Conservation (phyloP, 2,888 invertebrate species). For the Gryllus longicercus region DNA sequence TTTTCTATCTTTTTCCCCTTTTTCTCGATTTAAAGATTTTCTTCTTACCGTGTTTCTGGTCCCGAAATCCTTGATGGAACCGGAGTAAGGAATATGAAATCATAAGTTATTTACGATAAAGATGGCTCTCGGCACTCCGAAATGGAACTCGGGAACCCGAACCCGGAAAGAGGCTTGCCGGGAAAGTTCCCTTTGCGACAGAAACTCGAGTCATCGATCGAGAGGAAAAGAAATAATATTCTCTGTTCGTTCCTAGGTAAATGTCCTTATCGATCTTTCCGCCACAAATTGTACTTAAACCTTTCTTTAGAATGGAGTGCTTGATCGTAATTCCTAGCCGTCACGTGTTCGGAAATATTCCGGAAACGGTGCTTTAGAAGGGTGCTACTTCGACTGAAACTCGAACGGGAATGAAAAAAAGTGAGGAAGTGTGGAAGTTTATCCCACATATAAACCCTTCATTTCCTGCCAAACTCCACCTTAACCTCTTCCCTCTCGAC, state of each 20-base stretch:
- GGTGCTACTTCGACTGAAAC: too few relatives aligned
- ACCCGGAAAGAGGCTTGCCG: background rate
- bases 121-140: background rate
- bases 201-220: background rate
- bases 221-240: background rate
- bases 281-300: background rate
- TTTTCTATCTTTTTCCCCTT: background rate
- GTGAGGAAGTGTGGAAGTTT: slow-evolving; percentile 5
- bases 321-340: background rate
- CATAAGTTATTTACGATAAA: slow-evolving; percentile 17
- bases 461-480: background rate
- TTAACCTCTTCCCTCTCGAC: background rate
- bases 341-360: background rate
- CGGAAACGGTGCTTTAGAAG: background rate
- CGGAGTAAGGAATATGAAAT: slow-evolving; percentile 17
- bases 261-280: background rate
- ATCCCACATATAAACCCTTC: slow-evolving; percentile 11
- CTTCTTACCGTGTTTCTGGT: background rate
- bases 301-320: background rate
- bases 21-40: slow-evolving; percentile 6
- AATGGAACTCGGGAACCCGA: too few relatives aligned
- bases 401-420: background rate
- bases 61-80: slow-evolving; percentile 1
- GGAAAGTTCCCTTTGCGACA: background rate
- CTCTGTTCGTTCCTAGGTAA: background rate